Percentiles rank a stretch among this genome's conserved stretches.
These are phyloP conservation scores for Drosophila arawakana DNA, from an alignment of 1,140 invertebrate species.

Conservation along the genomic window DNA sequence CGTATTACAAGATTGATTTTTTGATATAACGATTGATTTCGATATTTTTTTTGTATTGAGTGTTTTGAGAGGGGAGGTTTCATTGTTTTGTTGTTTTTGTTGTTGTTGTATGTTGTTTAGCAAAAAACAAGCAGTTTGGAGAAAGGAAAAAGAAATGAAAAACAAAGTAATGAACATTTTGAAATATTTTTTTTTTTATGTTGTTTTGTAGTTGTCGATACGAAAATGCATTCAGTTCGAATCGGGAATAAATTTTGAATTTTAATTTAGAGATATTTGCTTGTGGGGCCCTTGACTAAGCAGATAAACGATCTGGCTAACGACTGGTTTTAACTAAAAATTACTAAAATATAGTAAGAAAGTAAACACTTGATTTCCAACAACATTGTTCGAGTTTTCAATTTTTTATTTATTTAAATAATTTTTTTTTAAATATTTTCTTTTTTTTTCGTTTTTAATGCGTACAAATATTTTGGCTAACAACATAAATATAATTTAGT, in stretches of 20 bases:
- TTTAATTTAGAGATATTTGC: constrained; percentile 35
- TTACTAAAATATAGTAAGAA: constrained; percentile 41
- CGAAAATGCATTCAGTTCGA: constrained; percentile 61
- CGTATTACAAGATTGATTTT: constrained; percentile 36
- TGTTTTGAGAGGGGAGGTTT: constrained; percentile 15
- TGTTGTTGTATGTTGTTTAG: constrained; percentile 71
- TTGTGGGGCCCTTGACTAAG: constrained; percentile 11
- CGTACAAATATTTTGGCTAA: constrained; percentile 69
- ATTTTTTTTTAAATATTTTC: constrained; percentile 20
- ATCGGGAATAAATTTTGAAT: constrained; percentile 12
- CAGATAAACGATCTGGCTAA: constrained; percentile 31
- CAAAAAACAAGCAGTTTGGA: constrained; percentile 82
- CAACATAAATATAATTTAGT: constrained; percentile 50
- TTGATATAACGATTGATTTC: constrained; percentile 50
- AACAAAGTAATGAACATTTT: constrained; percentile 82
- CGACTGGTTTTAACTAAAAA: background rate
- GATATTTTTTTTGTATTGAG: constrained; percentile 29
- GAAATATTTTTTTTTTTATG: constrained; percentile 71
- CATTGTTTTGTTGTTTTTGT: constrained; percentile 44
- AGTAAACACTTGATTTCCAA: constrained; percentile 77
- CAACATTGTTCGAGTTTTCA: constrained; percentile 59
- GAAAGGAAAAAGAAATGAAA: constrained; percentile 82
- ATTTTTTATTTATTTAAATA: constrained; percentile 65
- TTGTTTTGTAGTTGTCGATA: constrained; percentile 51
- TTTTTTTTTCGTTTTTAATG: constrained; percentile 35